Percentiles rank a stretch among this genome's conserved stretches.
phyloP scores from a whole-genome alignment of 1,140 invertebrate species.

The Zophobas morio region DNA sequence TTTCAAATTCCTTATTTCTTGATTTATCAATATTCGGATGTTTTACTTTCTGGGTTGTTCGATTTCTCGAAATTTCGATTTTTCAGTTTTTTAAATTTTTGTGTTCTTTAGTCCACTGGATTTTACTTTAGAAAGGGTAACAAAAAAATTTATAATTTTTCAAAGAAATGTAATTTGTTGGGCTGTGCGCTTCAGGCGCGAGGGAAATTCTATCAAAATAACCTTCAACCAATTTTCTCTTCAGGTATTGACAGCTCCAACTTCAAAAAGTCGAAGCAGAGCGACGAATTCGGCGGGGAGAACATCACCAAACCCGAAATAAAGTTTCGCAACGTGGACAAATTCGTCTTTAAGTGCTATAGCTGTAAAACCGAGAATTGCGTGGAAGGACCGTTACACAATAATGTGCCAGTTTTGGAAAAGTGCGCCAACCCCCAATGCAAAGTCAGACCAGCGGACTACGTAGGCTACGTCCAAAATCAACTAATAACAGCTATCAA shows the following conservation, averaged over 20 bases:
- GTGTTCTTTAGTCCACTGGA: too few species aligned
- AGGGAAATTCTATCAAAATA: too few species aligned
- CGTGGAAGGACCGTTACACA: conserved; percentile 70
- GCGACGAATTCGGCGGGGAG: conserved; percentile 64
- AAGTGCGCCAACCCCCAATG: conserved; percentile 81
- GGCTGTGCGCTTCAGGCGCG: too few species aligned
- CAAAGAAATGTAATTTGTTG: too few species aligned
- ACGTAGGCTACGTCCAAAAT: conserved; percentile 80
- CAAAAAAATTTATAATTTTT: too few species aligned
- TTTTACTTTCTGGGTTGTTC: too few species aligned
- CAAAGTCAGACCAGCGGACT: conserved; percentile 73
- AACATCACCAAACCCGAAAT: conserved; percentile 73
- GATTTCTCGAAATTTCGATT: too few species aligned
- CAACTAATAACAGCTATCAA: conserved; percentile 78
- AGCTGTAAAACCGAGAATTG: conserved; percentile 74
- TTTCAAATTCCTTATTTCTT: too few species aligned
- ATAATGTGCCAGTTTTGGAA: conserved; percentile 72
- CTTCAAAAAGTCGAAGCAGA: conserved; percentile 64
- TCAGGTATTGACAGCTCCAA: conserved; percentile 69
- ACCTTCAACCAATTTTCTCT: too few species aligned
- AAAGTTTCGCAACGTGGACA: conserved; percentile 83
- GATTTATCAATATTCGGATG: too few species aligned
- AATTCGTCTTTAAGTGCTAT: conserved; percentile 77
- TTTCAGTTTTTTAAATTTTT: too few species aligned
- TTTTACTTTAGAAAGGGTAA: too few species aligned